Conservation (phyloP, 1,140 invertebrate genomes). For the Orius insidiosus region DNA sequence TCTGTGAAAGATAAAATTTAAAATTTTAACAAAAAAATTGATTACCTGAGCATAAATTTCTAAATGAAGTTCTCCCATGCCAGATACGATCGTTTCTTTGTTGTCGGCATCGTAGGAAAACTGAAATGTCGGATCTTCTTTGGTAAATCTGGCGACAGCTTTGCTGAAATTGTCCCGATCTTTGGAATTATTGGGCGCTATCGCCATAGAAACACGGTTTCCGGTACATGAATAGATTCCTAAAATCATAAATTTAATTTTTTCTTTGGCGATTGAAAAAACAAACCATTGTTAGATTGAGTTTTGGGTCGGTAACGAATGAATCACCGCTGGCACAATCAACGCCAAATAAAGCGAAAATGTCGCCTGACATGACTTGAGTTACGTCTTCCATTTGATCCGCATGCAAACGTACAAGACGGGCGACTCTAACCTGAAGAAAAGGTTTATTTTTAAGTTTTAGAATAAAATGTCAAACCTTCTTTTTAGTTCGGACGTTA, state of each 20-base stretch:
- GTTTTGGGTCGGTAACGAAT: constrained; percentile 69
- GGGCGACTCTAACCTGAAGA: constrained; percentile 48
- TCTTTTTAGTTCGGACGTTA: constrained; percentile 78
- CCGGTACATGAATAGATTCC: constrained; percentile 92
- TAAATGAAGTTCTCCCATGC: constrained; percentile 97
- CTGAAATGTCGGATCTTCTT: constrained; percentile 92
- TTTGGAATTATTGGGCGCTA: constrained; percentile 70
- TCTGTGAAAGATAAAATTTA: constrained; percentile 26
- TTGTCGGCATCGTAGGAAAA: constrained; percentile 75
- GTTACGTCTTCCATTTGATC: constrained; percentile 94
- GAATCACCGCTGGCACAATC: constrained; percentile 98
- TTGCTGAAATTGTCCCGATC: constrained; percentile 91
- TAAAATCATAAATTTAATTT: constrained; percentile 18
- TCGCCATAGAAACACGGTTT: constrained; percentile 98
- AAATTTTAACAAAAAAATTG: neutral
- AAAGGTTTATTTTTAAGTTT: constrained; percentile 1
- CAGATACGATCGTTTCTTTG: constrained; percentile 91
- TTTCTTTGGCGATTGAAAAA: neutral
- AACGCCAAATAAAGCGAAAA: constrained; percentile 95
- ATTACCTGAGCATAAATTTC: constrained; percentile 80
- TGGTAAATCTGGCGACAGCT: constrained; percentile 77
- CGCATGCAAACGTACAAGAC: constrained; percentile 85
- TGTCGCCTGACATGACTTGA: constrained; percentile 89
- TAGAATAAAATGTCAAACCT: constrained; percentile 27
- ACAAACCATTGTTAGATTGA: constrained; percentile 62